phyloP scores from a whole-genome alignment of 2,113 vertebrate species.

The Microcebus jonahi region DNA sequence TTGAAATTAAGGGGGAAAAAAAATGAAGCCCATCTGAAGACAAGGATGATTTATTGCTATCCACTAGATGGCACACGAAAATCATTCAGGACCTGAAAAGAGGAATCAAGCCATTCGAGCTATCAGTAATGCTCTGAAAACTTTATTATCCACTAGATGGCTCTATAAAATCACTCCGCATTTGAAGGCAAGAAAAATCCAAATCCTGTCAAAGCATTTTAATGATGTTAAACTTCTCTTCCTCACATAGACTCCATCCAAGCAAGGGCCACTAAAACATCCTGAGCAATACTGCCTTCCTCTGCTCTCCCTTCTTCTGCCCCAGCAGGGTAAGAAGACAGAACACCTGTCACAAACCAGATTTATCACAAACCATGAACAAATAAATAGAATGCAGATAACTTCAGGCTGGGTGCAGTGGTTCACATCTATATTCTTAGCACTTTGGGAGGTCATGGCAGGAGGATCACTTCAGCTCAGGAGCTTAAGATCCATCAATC shows the following conservation, averaged over 20 bases:
- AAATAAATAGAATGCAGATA: not conserved
- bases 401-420: not conserved
- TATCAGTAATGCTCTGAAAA: not conserved
- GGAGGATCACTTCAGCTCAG: too few species aligned
- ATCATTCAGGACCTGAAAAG: not conserved
- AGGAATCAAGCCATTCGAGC: not conserved
- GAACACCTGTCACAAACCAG: not conserved
- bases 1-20: not conserved
- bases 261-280: not conserved
- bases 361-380: not conserved
- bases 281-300: not conserved
- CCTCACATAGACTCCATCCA: not conserved
- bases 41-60: not conserved
- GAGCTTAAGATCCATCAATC: too few species aligned
- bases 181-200: not conserved
- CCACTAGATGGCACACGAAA: slow-evolving; percentile 63
- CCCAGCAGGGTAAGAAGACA: not conserved
- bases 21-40: not conserved
- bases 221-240: not conserved
- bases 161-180: slow-evolving; percentile 78
- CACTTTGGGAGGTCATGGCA: too few species aligned
- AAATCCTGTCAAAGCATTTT: not conserved
- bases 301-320: not conserved
- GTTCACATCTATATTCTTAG: too few species aligned
- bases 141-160: slow-evolving; percentile 83